Evolutionary conservation across 2,888 invertebrate genomes (phyloP).

Genomic region (Napeogenes sylphis): DNA sequence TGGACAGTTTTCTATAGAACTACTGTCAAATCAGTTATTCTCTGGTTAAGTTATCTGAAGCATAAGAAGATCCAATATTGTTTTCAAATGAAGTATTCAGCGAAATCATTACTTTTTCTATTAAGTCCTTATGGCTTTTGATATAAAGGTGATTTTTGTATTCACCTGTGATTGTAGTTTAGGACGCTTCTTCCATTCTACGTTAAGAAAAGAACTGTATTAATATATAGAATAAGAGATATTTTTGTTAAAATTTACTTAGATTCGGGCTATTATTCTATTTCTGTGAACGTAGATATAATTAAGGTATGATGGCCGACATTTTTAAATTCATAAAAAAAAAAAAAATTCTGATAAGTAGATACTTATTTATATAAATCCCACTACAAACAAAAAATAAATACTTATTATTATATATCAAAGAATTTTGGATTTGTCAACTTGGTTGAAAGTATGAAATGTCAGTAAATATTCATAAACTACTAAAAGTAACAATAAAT

Average conservation of each 20-base stretch:
- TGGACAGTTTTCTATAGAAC: too few relatives aligned
- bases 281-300: constrained; percentile 24
- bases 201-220: constrained; percentile 31
- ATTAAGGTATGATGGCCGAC: constrained; percentile 24
- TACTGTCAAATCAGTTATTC: too few relatives aligned
- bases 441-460: too few relatives aligned
- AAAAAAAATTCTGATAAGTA: constrained; percentile 1
- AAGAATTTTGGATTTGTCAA: too few relatives aligned
- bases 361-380: too few relatives aligned
- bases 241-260: constrained; percentile 32
- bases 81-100: too few relatives aligned
- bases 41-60: too few relatives aligned
- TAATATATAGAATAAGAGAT: constrained; percentile 30
- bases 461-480: too few relatives aligned
- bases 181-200: constrained; percentile 33
- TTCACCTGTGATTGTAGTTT: constrained; percentile 4
- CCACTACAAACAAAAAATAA: too few relatives aligned
- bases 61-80: too few relatives aligned
- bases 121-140: neutral
- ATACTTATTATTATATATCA: too few relatives aligned
- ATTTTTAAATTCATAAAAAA: constrained; percentile 15
- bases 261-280: constrained; percentile 27
- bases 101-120: too few relatives aligned
- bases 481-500: neutral
- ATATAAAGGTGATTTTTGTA: constrained; percentile 2